Evolutionary conservation across 1,140 invertebrate genomes (phyloP).

Genomic region (Drosophila mojavensis): DNA sequence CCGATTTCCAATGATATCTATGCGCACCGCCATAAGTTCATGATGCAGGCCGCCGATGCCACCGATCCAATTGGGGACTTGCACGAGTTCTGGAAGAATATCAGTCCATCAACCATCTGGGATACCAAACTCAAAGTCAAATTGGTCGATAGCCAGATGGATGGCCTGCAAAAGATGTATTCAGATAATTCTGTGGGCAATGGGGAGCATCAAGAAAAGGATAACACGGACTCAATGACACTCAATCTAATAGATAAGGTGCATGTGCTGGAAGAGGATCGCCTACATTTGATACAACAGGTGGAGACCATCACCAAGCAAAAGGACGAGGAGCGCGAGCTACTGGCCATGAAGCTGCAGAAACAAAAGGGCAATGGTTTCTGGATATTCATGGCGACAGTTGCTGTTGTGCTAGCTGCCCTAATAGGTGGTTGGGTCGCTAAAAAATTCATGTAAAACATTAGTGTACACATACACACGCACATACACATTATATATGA

Average conservation of each 20-base stretch:
- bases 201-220: constrained; percentile 13
- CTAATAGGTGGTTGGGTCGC: constrained; percentile 23
- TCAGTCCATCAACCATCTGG: constrained; percentile 21
- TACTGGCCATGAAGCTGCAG: not conserved
- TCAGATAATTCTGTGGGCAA: not conserved
- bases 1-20: constrained; percentile 4
- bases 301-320: constrained; percentile 12
- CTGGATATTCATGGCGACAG: not conserved
- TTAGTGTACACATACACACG: not conserved
- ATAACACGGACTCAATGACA: constrained; percentile 1
- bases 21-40: constrained; percentile 51
- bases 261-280: constrained; percentile 37
- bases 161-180: not conserved
- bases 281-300: constrained; percentile 18
- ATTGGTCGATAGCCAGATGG: constrained; percentile 3
- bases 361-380: not conserved
- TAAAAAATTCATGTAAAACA: constrained; percentile 3
- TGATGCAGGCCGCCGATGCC: constrained; percentile 38
- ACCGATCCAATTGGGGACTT: constrained; percentile 1
- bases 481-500: not conserved
- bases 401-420: constrained; percentile 13
- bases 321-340: not conserved
- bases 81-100: constrained; percentile 48
- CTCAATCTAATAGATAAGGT: constrained; percentile 32
- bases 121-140: constrained; percentile 53